These are phyloP conservation scores for Prorops nasuta DNA, from an alignment of 1,140 invertebrate genomes.

Conservation along the genomic window DNA sequence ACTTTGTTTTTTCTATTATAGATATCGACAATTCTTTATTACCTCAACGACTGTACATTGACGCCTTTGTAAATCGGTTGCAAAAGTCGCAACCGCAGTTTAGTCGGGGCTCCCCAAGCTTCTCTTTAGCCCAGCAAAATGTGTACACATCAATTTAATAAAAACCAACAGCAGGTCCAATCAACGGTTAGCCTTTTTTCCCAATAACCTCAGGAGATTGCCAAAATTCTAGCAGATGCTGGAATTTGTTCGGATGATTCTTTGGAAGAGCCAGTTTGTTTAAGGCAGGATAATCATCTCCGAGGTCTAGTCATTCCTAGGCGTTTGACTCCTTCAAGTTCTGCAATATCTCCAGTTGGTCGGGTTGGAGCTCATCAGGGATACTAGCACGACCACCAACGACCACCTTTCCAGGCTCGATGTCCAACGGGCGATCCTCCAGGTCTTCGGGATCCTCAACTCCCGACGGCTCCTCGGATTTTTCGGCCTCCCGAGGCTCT, in stretches of 20 bases:
- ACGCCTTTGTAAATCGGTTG: slow-evolving; percentile 39
- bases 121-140: slow-evolving; percentile 38
- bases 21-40: slow-evolving; percentile 49
- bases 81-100: slow-evolving; percentile 39
- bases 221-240: slow-evolving; percentile 50
- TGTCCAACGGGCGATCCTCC: slow-evolving; percentile 32
- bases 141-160: slow-evolving; percentile 43
- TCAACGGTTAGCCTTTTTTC: slow-evolving; percentile 37
- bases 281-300: slow-evolving; percentile 43
- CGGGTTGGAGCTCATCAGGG: slow-evolving; percentile 81
- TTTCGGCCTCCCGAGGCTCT: too few relatives aligned
- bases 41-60: slow-evolving; percentile 51
- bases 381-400: slow-evolving; percentile 74
- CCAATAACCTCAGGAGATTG: slow-evolving; percentile 42
- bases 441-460: slow-evolving; percentile 28
- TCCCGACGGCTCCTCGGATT: slow-evolving; percentile 32
- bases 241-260: slow-evolving; percentile 50
- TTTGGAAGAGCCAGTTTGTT: slow-evolving; percentile 48
- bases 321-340: slow-evolving; percentile 87
- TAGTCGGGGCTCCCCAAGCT: background rate
- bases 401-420: slow-evolving; percentile 63
- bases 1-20: slow-evolving; percentile 35
- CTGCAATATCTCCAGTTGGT: slow-evolving; percentile 79
- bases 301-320: slow-evolving; percentile 60
- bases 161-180: too few relatives aligned